Evolutionary conservation across 2,888 invertebrate genomes (phyloP).

Genomic region (Malacosoma neustria): DNA sequence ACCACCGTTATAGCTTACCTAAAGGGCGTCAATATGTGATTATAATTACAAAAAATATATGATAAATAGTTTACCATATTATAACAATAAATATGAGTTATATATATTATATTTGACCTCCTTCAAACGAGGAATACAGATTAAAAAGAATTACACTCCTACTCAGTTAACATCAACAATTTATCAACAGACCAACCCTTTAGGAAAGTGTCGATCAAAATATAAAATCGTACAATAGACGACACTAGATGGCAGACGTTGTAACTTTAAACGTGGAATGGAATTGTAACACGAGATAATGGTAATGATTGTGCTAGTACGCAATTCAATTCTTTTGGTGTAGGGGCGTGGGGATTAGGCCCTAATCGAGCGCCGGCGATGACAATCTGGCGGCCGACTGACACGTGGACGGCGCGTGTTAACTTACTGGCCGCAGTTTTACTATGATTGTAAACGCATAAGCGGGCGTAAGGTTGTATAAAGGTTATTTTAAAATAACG

Average conservation of each 20-base stretch:
- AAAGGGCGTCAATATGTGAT: too few species aligned
- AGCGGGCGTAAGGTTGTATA: neutral
- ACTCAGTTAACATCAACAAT: neutral
- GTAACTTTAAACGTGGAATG: conserved; percentile 23
- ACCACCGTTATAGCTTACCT: too few species aligned
- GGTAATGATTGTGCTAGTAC: conserved; percentile 48
- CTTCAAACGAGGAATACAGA: too few species aligned
- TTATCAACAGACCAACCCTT: conserved; percentile 23
- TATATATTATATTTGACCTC: too few species aligned
- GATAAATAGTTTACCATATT: too few species aligned
- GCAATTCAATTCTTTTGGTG: conserved; percentile 47
- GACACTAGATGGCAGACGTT: neutral
- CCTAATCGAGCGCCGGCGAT: conserved; percentile 63
- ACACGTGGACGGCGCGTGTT: conserved; percentile 38
- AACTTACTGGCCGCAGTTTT: neutral
- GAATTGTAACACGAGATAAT: conserved; percentile 61
- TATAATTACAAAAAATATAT: too few species aligned
- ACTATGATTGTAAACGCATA: neutral
- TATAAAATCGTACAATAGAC: conserved; percentile 16
- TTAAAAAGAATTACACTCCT: too few species aligned
- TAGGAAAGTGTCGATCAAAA: conserved; percentile 34
- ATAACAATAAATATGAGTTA: too few species aligned
- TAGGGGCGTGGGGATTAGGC: conserved; percentile 58
- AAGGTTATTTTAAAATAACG: too few species aligned
- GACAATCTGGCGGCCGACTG: conserved; percentile 47